Evolutionary conservation across 2,797 vertebrate species (phyloP), one percentile per base, ranked within the genome.

Genomic region (Neosilurus mollespiculum): DNA sequence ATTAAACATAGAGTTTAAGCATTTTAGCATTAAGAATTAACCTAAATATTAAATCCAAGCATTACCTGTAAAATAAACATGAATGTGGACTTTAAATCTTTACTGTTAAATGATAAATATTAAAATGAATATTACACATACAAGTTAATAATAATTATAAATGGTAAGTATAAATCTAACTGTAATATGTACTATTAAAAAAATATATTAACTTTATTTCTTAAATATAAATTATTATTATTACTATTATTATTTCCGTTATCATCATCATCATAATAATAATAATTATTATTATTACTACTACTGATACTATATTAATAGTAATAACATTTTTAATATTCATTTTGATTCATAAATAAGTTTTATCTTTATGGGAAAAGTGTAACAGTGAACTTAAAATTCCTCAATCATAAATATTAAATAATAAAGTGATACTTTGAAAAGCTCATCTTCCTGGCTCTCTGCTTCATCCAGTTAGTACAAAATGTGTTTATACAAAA

Each of bases 361-460:
- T 66, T 64, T 64, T 15, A 64, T 26, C 24, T 15, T 64, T 2
- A 64, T 5, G 24, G 62, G 24, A 64, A 64, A 26, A 12, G 5
- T 12, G n/a, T 62, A 30, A 30, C 30, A 30, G 30, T 30, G 2
- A 30, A 30, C 30, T 30, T 30, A 43, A 43, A 43, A 43, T 43
- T 43, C 43, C 43, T 43, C 43, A 69, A 43, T 37, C 4, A 15
- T 18, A 66, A 43, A 15, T 56, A 56, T 56, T 56, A 56, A 11
- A 56, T 43, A 43, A 5, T 43, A 43, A 43, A 43, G 43, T 43
- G 43, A 43, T 43, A 43, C 66, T 73, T 18, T 54, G 4, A 72
- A 78, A 75, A 20, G n/a, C 65, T 78, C 62, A 78, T 59, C 78
- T 80, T 37, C 14, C 43, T 20, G 16, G 62, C 67, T 83, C 59